These are phyloP conservation scores for Trissoscelio sp. DNA, from an alignment of 2,888 invertebrate species.

Conservation along the genomic window DNA sequence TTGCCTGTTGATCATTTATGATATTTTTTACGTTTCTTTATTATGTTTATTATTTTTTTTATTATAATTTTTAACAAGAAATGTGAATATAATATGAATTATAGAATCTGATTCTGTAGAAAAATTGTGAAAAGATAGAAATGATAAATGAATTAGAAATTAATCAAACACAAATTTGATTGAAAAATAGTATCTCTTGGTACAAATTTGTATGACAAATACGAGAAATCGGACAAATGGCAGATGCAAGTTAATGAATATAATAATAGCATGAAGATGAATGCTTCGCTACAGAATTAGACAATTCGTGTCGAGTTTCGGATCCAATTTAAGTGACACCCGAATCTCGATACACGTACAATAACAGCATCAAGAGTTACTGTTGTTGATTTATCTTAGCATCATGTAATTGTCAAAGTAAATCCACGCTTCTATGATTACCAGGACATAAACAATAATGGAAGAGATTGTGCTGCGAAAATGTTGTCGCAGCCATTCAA, in stretches of 20 bases:
- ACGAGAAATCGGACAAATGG: slow-evolving; percentile 30
- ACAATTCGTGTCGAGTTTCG: slow-evolving; percentile 45
- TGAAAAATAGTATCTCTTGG: slow-evolving; percentile 20
- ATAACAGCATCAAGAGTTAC: slow-evolving; percentile 15
- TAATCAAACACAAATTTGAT: no score
- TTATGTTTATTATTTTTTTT: no score
- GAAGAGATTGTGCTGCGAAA: slow-evolving; percentile 36
- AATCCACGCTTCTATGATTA: slow-evolving; percentile 30
- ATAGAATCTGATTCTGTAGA: no score
- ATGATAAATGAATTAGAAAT: no score
- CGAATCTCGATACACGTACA: slow-evolving; percentile 39
- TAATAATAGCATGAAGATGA: slow-evolving; percentile 53
- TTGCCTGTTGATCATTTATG: no score
- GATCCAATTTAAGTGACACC: slow-evolving; percentile 40
- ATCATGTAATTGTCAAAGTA: slow-evolving; percentile 53
- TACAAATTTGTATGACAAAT: slow-evolving; percentile 40
- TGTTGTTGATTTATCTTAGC: slow-evolving; percentile 34
- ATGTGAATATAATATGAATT: no score
- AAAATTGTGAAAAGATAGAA: no score
- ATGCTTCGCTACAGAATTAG: slow-evolving; percentile 30
- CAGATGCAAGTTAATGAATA: slow-evolving; percentile 40
- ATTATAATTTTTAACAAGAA: no score
- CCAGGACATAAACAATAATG: slow-evolving; percentile 49
- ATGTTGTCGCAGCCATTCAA: slow-evolving; percentile 49
- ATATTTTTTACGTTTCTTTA: no score